Evolutionary conservation across 1,140 invertebrate species (phyloP), one percentile per base, ranked within the genome.

Genomic region (Temnothorax nylanderi): DNA sequence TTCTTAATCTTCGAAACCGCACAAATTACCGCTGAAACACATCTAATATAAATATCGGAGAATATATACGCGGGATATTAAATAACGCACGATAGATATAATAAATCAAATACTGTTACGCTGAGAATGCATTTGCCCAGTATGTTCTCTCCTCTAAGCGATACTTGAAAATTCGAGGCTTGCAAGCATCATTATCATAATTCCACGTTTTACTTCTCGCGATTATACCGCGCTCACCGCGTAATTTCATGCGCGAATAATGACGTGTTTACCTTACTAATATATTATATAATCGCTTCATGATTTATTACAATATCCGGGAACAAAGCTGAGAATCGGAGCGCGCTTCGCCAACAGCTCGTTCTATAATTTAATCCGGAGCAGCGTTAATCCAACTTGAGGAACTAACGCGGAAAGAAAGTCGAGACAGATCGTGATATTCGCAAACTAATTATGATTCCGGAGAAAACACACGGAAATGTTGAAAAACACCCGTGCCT

Each of bases 201-300:
- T 84, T 74, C 80, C 69, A 84, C 80, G 80, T 84, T 84, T 84
- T 84, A 84, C 80, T 74, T 84, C 69, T 84, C 80, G 69, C 80
- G 80, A 84, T 84, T 84, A 84, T 84, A 74, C 80, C 80, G 69
- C 69, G 80, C 80, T 47, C 69, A 74, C 54, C 80, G 64, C 77
- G 69, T 84, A 84, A 84, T 84, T 84, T 84, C 80, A 75, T 84
- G 80, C 80, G 80, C 80, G 80, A 84, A 84, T 84, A 84, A 84
- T 84, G 80, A 84, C 69, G 80, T 84, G 80, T 84, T 84, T 84
- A 84, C 80, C 80, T 84, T 84, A 84, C 80, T 84, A 84, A 84
- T 84, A 84, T 84, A 84, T 84, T 84, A 84, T 84, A 84, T 84
- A 84, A 84, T 74, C 80, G 80, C 80, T 69, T 75, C 80, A 75